Percentiles rank a stretch among this genome's conserved stretches.
Evolutionary conservation across 2,888 invertebrate species (phyloP).

Genomic region (Heliconius charithonia): DNA sequence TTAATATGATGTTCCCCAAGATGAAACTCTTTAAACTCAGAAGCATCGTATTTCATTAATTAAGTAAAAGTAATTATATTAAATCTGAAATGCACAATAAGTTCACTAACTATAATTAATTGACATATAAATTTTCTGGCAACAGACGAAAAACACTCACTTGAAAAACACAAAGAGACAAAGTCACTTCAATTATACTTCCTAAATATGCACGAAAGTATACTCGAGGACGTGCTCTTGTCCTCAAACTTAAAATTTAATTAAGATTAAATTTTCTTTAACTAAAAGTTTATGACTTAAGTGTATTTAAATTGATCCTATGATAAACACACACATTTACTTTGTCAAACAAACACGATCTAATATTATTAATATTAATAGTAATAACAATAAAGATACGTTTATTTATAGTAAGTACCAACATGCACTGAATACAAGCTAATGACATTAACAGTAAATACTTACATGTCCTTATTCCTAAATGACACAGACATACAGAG

Average conservation of each 20-base stretch:
- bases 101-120: background rate
- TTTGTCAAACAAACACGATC: conserved; percentile 4
- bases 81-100: background rate
- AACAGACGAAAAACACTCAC: background rate
- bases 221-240: conserved; percentile 4
- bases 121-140: background rate
- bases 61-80: background rate
- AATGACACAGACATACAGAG: conserved; percentile 71
- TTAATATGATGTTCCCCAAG: too few species aligned
- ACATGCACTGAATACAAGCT: background rate
- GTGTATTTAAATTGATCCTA: background rate
- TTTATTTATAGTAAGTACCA: background rate
- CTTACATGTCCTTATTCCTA: conserved; percentile 80
- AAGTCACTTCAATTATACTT: background rate
- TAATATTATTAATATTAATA: background rate
- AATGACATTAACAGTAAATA: conserved; percentile 51
- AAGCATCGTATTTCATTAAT: background rate
- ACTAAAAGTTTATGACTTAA: background rate
- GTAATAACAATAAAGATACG: background rate
- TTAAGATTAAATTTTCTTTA: background rate
- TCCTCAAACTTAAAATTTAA: conserved; percentile 2
- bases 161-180: conserved; percentile 10
- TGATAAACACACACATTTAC: background rate
- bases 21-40: too few species aligned
- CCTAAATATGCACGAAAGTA: background rate